Evolutionary conservation across 2,888 invertebrate species (phyloP), one percentile per base, ranked within the genome.

Genomic region (Lucinisca nassula): DNA sequence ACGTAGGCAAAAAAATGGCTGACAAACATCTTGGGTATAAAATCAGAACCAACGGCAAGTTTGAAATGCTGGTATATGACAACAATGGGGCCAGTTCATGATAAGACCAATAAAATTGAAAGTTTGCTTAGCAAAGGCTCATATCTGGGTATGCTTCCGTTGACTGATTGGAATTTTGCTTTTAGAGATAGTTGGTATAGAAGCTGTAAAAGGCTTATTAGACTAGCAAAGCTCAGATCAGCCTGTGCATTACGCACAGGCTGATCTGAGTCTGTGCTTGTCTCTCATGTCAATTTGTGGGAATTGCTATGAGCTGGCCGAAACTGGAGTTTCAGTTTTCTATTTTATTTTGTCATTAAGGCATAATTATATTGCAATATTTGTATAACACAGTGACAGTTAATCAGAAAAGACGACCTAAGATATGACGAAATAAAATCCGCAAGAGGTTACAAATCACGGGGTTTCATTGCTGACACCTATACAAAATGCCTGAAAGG

Each of bases 301-400:
- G n/a, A n/a, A n/a, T n/a, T n/a, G n/a, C n/a, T n/a, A n/a, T n/a
- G n/a, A n/a, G n/a, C n/a, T n/a, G n/a, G n/a, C n/a, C n/a, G n/a
- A n/a, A n/a, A n/a, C n/a, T n/a, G n/a, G 58, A 67, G 67, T 67
- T 67, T 67, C 67, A 67, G 67, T 67, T 67, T 67, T 67, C 67
- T 67, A 67, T 35, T 67, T 67, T 67, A 67, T 67, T 67, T 17
- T 35, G 35, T 67, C 67, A 67, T 67, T 67, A 67, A 67, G 17
- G 12, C 30, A 67, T 67, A 67, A 67, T 67, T 67, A 67, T 67
- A 35, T 67, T 67, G 67, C 67, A 67, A 67, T 67, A 17, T 67
- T 35, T 67, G 35, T 67, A 67, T 67, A 17, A 30, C 35, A 12
- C 17, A 35, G 67, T 67, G 67, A 67, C 35, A 67, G 67, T 67